Base-by-base conservation (phyloP, 2,113 vertebrate genomes). In the Anser cygnoides region DNA sequence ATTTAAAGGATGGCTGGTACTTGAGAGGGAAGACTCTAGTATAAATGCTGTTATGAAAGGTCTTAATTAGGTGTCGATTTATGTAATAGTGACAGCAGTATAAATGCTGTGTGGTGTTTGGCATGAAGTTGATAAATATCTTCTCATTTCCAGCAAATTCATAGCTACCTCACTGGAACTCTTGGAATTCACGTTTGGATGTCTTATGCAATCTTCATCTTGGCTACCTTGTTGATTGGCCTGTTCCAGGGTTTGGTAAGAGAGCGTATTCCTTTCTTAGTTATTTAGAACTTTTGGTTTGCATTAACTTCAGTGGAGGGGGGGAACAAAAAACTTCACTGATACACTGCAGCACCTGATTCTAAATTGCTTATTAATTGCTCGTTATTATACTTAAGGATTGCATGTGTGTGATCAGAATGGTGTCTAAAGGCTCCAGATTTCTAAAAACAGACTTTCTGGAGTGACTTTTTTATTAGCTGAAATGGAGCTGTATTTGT, bases 231-330 rank as follows among this genome's bases (percentile, higher is more conserved):
- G 85, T 41, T 99, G 93, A 97, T 98, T 68, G 98, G 99, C 55
- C 98, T 99, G 57, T 74, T 99, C 25, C 97, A 99, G 75, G 99
- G 98, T 87, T 97, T 99, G 98, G 99, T 99, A 98, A 98, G 98
- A 92, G 73, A 90, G 18, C 55, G 35, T 72, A 3, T 31, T 39
- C 5, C 4, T 55, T 74, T 28, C 20, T 57, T 22, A 28, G 17
- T 93, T 90, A 59, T 31, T 8, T 50, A 7, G n/a, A 85, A 61
- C 10, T 72, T 37, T 19, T 43, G 29, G 11, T 61, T 70, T 84
- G 31, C 11, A 6, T 68, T 37, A 55, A 57, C 12, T 33, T 81
- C 3, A 7, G 50, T 23, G 50, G 12, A 17, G 35, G 59, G 22
- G 22, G 6, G 35, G 35, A 16, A 39, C 25, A 17, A 41, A 41